These are phyloP conservation scores for Drosophila paramelanica DNA, from an alignment of 2,888 invertebrate species.

Conservation along the genomic window DNA sequence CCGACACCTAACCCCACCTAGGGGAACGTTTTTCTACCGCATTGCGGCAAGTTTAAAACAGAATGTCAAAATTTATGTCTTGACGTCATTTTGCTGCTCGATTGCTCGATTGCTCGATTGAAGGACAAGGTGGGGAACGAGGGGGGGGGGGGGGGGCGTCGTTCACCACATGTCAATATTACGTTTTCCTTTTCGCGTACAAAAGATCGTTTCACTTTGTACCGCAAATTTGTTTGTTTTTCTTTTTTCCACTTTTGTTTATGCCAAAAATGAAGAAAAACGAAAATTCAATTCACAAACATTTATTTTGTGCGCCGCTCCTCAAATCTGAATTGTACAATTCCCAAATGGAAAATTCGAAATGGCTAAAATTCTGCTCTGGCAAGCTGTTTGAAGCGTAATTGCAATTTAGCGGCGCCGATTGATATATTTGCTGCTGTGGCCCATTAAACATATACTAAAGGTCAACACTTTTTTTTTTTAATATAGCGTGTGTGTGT, in stretches of 20 bases:
- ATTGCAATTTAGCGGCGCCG: constrained; percentile 40
- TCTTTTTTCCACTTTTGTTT: constrained; percentile 62
- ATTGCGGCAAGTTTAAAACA: constrained; percentile 55
- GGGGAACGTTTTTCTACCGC: constrained; percentile 42
- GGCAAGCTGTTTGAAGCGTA: constrained; percentile 30
- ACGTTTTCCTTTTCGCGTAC: constrained; percentile 62
- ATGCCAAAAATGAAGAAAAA: constrained; percentile 59
- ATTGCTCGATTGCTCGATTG: constrained; percentile 33
- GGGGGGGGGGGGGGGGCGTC: background rate
- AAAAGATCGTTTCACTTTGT: constrained; percentile 44
- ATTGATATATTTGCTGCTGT: constrained; percentile 37
- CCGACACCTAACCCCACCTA: constrained; percentile 4
- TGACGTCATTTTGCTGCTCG: constrained; percentile 70
- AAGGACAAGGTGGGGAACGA: background rate
- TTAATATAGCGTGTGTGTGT: constrained; percentile 20
- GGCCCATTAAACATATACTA: constrained; percentile 22
- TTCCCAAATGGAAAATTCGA: constrained; percentile 23
- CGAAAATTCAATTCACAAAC: constrained; percentile 49
- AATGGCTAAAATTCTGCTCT: constrained; percentile 8
- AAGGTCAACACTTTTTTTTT: constrained; percentile 1
- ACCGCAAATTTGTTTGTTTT: constrained; percentile 62
- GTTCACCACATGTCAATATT: constrained; percentile 75
- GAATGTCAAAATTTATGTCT: constrained; percentile 76
- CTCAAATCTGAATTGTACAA: constrained; percentile 30
- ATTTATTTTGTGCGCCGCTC: constrained; percentile 49